These are phyloP conservation scores for Corythornis madagascariensis DNA, from an alignment of 2,113 vertebrate species.

Conservation along the genomic window DNA sequence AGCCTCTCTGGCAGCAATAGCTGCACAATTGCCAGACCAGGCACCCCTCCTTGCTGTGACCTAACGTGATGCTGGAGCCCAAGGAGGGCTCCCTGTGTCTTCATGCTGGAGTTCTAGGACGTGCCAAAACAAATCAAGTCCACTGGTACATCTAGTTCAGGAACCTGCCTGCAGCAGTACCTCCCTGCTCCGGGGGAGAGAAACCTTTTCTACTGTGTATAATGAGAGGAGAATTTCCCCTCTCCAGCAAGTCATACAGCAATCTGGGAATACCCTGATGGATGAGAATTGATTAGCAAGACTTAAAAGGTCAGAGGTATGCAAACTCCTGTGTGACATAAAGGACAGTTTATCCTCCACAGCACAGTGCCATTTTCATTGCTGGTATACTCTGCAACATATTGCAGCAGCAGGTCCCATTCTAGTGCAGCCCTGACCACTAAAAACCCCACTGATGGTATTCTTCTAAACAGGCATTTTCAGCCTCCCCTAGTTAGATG, in stretches of 20 bases:
- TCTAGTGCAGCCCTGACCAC: neutral
- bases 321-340: neutral
- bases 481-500: fast-evolving
- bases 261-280: constrained; percentile 8
- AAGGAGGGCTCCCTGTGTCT: neutral
- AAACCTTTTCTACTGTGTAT: constrained; percentile 21
- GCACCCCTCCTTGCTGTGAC: neutral
- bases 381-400: neutral
- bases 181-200: neutral
- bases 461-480: neutral
- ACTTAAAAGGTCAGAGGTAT: constrained; percentile 1
- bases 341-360: neutral
- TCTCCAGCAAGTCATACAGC: neutral
- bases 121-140: constrained; percentile 38
- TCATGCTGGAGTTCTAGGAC: fast-evolving
- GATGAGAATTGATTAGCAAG: constrained; percentile 41
- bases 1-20: neutral
- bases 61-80: fast-evolving
- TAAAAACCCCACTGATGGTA: neutral
- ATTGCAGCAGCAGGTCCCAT: neutral
- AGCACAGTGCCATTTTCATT: neutral
- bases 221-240: constrained; percentile 15
- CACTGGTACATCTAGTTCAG: neutral
- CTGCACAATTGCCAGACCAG: neutral
- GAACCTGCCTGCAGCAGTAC: constrained; percentile 31